Conservation (phyloP, 30 jellyfish, hydroid and myxozoan genomes). For the Nemopilema nomurai region DNA sequence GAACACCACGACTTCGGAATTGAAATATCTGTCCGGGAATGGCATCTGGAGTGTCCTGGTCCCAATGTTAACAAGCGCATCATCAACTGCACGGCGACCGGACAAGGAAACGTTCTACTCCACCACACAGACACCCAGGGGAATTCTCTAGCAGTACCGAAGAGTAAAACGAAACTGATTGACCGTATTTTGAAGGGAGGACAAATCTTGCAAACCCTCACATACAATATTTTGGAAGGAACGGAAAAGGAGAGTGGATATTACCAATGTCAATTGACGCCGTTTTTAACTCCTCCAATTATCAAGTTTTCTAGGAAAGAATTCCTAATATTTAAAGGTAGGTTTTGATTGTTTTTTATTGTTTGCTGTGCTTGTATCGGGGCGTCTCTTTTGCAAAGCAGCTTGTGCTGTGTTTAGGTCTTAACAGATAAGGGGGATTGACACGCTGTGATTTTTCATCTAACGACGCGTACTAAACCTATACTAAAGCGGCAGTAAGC, state of each 20-base stretch:
- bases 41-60: slow-evolving; percentile 1
- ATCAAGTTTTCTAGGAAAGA: neutral
- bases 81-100: slow-evolving; percentile 15
- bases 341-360: neutral
- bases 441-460: too few species aligned
- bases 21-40: neutral
- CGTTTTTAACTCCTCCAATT: neutral
- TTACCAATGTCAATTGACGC: neutral
- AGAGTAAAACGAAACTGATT: neutral
- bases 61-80: slow-evolving; percentile 3
- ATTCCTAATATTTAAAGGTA: neutral
- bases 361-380: neutral
- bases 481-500: too few species aligned
- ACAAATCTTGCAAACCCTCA: neutral
- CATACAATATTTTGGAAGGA: slow-evolving; percentile 16
- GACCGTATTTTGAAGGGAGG: neutral
- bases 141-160: neutral
- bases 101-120: slow-evolving; percentile 3
- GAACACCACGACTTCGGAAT: slow-evolving; percentile 10
- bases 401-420: too few species aligned
- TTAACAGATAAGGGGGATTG: too few species aligned
- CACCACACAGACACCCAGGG: neutral
- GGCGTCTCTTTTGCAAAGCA: too few species aligned
- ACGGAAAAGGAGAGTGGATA: slow-evolving; percentile 40
- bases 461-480: too few species aligned